Conservation (phyloP, 2,888 invertebrate species). For the Tiphia femorata region DNA sequence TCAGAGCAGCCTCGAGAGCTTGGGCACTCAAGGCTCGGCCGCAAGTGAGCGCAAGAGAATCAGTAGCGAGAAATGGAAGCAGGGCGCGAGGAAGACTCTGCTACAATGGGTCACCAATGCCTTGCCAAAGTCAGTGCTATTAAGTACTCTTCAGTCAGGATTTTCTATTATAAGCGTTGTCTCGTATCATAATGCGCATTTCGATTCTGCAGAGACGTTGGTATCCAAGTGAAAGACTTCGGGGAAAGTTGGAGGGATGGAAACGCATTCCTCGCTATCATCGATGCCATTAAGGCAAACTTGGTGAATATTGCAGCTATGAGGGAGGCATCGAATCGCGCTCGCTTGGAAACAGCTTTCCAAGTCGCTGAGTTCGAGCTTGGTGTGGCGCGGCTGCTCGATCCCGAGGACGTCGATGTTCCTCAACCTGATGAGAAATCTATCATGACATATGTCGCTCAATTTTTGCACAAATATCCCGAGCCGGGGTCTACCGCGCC, state of each 20-base stretch:
- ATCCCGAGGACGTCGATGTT: constrained; percentile 96
- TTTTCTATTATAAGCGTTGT: too few species aligned
- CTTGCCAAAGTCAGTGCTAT: constrained; percentile 82
- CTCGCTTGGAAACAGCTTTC: constrained; percentile 92
- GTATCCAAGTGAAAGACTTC: constrained; percentile 92
- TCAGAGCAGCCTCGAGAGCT: constrained; percentile 86
- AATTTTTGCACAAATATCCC: constrained; percentile 95
- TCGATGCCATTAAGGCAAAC: constrained; percentile 94
- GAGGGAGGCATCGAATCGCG: constrained; percentile 81
- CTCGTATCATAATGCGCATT: too few species aligned
- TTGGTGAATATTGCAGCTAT: constrained; percentile 89
- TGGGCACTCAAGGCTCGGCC: constrained; percentile 79
- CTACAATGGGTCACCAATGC: constrained; percentile 96
- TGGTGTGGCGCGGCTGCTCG: constrained; percentile 91
- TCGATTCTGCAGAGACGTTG: constrained; percentile 74
- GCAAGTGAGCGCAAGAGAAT: constrained; percentile 69
- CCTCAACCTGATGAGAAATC: constrained; percentile 97
- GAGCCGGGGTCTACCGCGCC: constrained; percentile 84
- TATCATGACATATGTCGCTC: constrained; percentile 98
- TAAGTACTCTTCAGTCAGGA: too few species aligned
- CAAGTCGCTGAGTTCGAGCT: constrained; percentile 91
- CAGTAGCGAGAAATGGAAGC: constrained; percentile 82
- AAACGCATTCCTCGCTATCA: constrained; percentile 93
- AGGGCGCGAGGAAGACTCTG: constrained; percentile 91
- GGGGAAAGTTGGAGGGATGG: constrained; percentile 97